Conservation (phyloP, 2,797 vertebrate species). For the Masticophis lateralis region DNA sequence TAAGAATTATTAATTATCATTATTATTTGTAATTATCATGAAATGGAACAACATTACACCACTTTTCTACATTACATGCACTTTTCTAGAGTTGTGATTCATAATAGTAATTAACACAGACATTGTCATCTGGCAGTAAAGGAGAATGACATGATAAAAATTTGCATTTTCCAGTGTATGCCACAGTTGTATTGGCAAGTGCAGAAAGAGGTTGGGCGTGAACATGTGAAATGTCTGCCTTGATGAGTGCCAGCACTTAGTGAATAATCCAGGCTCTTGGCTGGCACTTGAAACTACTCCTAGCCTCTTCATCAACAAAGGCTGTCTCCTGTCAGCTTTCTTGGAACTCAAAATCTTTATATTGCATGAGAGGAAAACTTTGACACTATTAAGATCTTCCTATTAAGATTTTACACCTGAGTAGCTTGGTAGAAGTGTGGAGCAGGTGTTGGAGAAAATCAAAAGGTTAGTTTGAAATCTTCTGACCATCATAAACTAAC, state of each 20-base stretch:
- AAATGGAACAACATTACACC: not conserved
- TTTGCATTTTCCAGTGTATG: not conserved
- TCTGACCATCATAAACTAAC: not conserved
- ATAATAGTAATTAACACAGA: constrained; percentile 18
- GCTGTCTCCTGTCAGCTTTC: constrained; percentile 24
- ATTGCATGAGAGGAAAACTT: accelerated
- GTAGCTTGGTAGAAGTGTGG: not conserved
- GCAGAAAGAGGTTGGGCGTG: constrained; percentile 27
- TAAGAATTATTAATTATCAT: not conserved
- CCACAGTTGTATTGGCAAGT: constrained; percentile 5
- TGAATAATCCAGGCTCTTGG: constrained; percentile 33
- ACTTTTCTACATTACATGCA: not conserved
- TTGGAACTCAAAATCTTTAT: not conserved
- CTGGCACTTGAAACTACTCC: constrained; percentile 40
- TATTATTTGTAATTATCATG: not conserved
- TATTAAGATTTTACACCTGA: not conserved
- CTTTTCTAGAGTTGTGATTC: constrained; percentile 23
- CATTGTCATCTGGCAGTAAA: constrained; percentile 4
- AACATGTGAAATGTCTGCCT: constrained; percentile 27
- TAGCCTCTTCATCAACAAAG: constrained; percentile 33
- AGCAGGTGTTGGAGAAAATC: not conserved
- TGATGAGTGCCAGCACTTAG: constrained; percentile 22
- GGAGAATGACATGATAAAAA: not conserved
- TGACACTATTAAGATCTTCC: not conserved
- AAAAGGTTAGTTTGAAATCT: not conserved